Percentiles rank a stretch among this genome's conserved stretches.
Conservation (phyloP, 2,888 invertebrate genomes). For the Keiferia lycopersicella region DNA sequence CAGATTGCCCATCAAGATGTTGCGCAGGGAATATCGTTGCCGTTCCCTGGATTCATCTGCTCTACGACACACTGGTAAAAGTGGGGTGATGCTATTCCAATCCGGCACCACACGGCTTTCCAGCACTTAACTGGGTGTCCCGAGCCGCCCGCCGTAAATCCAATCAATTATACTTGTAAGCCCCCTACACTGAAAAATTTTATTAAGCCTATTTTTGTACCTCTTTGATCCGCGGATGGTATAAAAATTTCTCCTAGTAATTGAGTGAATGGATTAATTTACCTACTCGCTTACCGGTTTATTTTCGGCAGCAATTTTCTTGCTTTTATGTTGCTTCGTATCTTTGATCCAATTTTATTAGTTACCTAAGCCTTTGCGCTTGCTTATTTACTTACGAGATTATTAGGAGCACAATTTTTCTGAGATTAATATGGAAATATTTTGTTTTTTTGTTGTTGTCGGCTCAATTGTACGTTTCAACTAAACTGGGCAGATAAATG, state of each 20-base stretch:
- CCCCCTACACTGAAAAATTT: neutral
- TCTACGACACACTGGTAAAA: too few relatives aligned
- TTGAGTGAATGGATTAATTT: slow-evolving; percentile 7
- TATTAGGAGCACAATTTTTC: too few relatives aligned
- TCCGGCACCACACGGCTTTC: neutral
- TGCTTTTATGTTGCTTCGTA: neutral
- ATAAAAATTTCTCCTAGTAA: neutral
- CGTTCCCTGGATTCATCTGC: too few relatives aligned
- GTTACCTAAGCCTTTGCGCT: neutral
- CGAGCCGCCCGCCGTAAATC: neutral
- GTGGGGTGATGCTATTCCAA: too few relatives aligned
- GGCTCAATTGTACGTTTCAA: too few relatives aligned
- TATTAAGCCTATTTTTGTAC: neutral
- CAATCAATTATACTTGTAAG: slow-evolving; percentile 1
- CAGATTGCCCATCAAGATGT: too few relatives aligned
- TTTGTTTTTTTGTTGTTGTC: too few relatives aligned
- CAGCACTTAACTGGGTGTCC: slow-evolving; percentile 1
- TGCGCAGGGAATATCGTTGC: neutral
- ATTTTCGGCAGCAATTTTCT: neutral
- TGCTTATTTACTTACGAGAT: neutral
- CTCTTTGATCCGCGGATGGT: slow-evolving; percentile 4
- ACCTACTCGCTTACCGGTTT: slow-evolving; percentile 3
- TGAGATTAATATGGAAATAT: too few relatives aligned
- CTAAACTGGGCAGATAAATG: too few relatives aligned
- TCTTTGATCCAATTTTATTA: neutral